These are phyloP conservation scores for Aproaerema taeniolella DNA, from an alignment of 2,888 invertebrate genomes.

Conservation along the genomic window DNA sequence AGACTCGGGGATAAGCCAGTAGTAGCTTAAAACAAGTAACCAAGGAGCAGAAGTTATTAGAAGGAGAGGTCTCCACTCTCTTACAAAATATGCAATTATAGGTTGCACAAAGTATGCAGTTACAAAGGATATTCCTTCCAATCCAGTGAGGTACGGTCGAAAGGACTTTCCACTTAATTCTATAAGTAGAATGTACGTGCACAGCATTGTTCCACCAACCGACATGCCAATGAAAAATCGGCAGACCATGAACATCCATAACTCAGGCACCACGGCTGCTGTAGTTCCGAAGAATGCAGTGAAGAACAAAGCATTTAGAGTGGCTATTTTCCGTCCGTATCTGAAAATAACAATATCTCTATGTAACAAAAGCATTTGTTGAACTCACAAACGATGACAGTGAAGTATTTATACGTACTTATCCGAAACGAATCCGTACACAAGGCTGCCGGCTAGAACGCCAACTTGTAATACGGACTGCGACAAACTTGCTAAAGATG, in stretches of 20 bases:
- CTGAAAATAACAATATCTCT: constrained; percentile 57
- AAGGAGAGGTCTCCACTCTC: constrained; percentile 79
- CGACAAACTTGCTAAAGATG: constrained; percentile 70
- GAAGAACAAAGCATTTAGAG: constrained; percentile 74
- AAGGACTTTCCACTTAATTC: constrained; percentile 78
- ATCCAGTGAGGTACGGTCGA: constrained; percentile 72
- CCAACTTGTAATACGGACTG: constrained; percentile 77
- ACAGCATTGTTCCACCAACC: constrained; percentile 82
- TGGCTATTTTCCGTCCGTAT: constrained; percentile 80
- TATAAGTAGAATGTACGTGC: constrained; percentile 80
- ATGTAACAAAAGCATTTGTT: no score
- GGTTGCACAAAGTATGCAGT: constrained; percentile 75
- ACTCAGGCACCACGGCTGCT: constrained; percentile 75
- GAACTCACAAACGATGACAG: no score
- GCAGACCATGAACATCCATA: constrained; percentile 77
- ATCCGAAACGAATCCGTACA: constrained; percentile 73
- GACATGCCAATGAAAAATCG: constrained; percentile 78
- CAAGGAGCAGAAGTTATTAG: constrained; percentile 73
- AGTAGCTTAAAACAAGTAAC: constrained; percentile 75
- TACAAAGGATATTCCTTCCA: constrained; percentile 75
- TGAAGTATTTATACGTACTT: constrained; percentile 50
- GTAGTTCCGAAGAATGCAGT: constrained; percentile 73
- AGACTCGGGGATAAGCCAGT: constrained; percentile 86
- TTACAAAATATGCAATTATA: constrained; percentile 76
- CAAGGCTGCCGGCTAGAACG: constrained; percentile 71